These are phyloP conservation scores for Merluccius polli DNA, from an alignment of 2,797 vertebrate species.

Conservation along the genomic window DNA sequence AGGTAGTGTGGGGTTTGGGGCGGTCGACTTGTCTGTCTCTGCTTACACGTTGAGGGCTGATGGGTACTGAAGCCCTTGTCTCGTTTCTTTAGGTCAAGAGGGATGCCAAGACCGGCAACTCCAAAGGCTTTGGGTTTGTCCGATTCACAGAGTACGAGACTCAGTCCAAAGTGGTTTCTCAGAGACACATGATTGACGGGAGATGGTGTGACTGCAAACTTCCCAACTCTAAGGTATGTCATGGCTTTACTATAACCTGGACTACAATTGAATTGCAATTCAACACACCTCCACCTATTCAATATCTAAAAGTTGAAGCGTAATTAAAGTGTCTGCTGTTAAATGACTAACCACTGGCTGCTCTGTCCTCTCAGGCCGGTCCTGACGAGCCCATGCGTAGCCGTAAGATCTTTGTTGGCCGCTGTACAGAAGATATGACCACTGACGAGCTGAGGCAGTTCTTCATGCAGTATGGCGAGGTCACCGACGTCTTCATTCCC, in stretches of 20 bases:
- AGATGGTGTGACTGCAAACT: slow-evolving; percentile 99
- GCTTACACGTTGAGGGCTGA: neutral
- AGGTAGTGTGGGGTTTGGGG: slow-evolving; percentile 72
- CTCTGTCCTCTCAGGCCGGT: slow-evolving; percentile 67
- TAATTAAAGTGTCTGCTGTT: neutral
- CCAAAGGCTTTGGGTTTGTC: slow-evolving; percentile 98
- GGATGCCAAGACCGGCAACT: slow-evolving; percentile 95
- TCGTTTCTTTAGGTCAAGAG: slow-evolving; percentile 85
- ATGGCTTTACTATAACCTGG: neutral
- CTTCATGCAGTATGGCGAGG: slow-evolving; percentile 97
- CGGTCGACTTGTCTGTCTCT: neutral
- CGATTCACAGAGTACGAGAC: slow-evolving; percentile 98
- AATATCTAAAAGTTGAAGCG: no score
- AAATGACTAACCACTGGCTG: neutral
- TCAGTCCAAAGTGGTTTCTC: slow-evolving; percentile 95
- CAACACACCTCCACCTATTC: no score
- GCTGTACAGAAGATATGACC: slow-evolving; percentile 96
- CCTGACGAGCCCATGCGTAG: slow-evolving; percentile 93
- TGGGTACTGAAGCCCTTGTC: neutral
- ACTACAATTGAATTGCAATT: neutral
- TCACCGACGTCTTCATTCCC: slow-evolving; percentile 98
- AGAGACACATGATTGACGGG: slow-evolving; percentile 98
- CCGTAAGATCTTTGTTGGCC: slow-evolving; percentile 97
- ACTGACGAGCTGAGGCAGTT: slow-evolving; percentile 92
- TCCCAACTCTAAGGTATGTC: slow-evolving; percentile 93